phyloP scores from a whole-genome alignment of 2,888 invertebrate species.

The Erebia epiphron region DNA sequence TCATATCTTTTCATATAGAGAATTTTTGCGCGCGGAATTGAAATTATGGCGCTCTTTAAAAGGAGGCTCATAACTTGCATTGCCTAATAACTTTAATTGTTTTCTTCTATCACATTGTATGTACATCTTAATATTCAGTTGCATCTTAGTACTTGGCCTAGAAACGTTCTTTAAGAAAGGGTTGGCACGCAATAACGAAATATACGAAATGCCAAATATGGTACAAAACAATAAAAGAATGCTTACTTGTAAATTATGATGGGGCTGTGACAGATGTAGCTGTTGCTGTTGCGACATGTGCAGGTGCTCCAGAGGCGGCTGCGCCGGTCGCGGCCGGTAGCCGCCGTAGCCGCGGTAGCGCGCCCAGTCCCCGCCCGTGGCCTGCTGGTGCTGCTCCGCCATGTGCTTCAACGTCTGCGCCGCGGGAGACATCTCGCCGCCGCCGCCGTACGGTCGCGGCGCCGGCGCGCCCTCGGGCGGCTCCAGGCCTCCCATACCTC shows the following conservation, averaged over 20 bases:
- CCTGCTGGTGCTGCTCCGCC: constrained; percentile 98
- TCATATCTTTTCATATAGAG: constrained; percentile 21
- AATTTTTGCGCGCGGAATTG: constrained; percentile 26
- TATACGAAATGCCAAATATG: neutral
- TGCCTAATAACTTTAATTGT: neutral
- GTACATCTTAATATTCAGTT: neutral
- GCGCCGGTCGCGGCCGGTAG: constrained; percentile 71
- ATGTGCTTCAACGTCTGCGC: constrained; percentile 98
- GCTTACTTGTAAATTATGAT: constrained; percentile 90
- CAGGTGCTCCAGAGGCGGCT: constrained; percentile 77
- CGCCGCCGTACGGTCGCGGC: constrained; percentile 76
- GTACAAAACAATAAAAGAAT: neutral
- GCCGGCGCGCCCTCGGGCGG: constrained; percentile 75
- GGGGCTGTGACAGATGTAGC: constrained; percentile 92
- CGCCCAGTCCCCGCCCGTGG: constrained; percentile 82
- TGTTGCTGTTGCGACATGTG: constrained; percentile 95
- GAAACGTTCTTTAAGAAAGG: no score
- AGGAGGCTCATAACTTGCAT: neutral
- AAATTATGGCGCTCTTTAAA: constrained; percentile 9
- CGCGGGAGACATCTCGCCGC: constrained; percentile 92
- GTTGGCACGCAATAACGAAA: no score
- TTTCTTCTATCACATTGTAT: neutral
- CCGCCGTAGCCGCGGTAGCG: constrained; percentile 82
- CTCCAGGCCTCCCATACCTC: constrained; percentile 62
- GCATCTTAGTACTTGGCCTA: no score